Percentiles rank a stretch among this genome's conserved stretches.
phyloP scores from a whole-genome alignment of 2,113 vertebrate species.

The Tympanuchus pallidicinctus region DNA sequence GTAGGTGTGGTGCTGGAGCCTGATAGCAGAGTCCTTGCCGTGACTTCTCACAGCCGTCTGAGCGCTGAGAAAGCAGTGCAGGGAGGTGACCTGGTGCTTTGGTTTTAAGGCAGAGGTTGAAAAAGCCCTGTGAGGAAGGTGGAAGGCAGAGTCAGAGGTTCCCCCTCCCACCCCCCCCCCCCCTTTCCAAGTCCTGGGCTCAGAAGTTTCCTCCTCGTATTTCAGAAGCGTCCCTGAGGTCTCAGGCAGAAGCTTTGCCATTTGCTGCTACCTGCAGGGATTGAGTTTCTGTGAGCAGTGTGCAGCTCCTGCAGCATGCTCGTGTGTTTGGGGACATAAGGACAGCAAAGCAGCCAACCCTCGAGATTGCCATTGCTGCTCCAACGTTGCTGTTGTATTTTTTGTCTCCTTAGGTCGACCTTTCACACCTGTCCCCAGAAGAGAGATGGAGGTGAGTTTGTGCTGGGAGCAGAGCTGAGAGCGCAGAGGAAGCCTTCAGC shows the following conservation, averaged over 20 bases:
- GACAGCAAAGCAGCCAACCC: accelerated
- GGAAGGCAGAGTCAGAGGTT: too few species aligned
- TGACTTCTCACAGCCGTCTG: not conserved
- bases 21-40: not conserved
- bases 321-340: accelerated
- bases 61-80: too few species aligned
- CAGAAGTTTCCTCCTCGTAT: too few species aligned
- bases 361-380: not conserved
- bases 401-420: conserved; percentile 83
- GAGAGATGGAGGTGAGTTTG: conserved; percentile 94
- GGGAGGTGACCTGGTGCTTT: too few species aligned
- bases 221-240: accelerated
- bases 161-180: too few species aligned
- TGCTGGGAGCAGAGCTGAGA: not conserved
- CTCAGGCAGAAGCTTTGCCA: too few species aligned
- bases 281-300: not conserved
- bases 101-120: too few species aligned
- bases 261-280: accelerated
- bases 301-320: accelerated
- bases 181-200: too few species aligned
- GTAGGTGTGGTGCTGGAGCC: accelerated
- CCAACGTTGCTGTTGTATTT: not conserved
- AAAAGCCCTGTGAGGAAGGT: too few species aligned
- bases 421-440: conserved; percentile 92
- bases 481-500: not conserved